Conservation (phyloP, 1,140 invertebrate species). For the Drosophila nigrodunni region DNA sequence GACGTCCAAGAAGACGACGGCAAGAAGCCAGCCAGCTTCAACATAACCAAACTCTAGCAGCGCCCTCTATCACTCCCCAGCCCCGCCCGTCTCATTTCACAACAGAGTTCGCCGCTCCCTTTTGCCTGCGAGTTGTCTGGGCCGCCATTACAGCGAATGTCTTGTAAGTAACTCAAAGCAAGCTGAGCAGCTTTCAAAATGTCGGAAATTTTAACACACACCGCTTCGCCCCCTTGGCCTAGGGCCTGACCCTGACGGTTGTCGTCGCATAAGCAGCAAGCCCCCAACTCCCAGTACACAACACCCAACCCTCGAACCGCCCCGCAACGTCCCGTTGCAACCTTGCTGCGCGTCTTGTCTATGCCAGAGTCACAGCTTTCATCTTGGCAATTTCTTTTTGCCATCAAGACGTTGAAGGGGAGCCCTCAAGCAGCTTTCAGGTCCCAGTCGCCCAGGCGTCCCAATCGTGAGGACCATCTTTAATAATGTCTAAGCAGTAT, state of each 20-base stretch:
- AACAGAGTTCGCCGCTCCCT: not conserved
- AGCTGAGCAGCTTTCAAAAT: slow-evolving; percentile 77
- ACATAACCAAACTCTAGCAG: not conserved
- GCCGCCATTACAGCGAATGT: slow-evolving; percentile 28
- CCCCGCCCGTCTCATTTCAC: not conserved
- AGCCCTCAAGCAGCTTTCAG: slow-evolving; percentile 18
- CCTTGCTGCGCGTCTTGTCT: slow-evolving; percentile 45
- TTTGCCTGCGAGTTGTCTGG: slow-evolving; percentile 10
- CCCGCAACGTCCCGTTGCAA: not conserved
- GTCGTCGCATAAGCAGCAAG: slow-evolving; percentile 5
- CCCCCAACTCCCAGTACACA: not conserved
- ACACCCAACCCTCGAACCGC: not conserved
- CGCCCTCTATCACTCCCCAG: slow-evolving; percentile 20
- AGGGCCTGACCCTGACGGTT: slow-evolving; percentile 3
- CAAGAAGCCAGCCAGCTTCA: slow-evolving; percentile 3
- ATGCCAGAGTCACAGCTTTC: slow-evolving; percentile 59
- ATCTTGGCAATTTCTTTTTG: slow-evolving; percentile 81
- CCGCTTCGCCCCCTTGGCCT: slow-evolving; percentile 9
- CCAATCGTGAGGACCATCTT: slow-evolving; percentile 62
- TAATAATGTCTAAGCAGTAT: slow-evolving; percentile 72
- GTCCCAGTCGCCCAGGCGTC: slow-evolving; percentile 10
- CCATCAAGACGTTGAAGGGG: slow-evolving; percentile 35
- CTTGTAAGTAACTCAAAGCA: slow-evolving; percentile 73
- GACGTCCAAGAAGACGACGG: slow-evolving; percentile 37
- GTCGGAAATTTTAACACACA: slow-evolving; percentile 80